Conservation (phyloP, 2,888 invertebrate genomes). For the Hofmannophila pseudospretella region DNA sequence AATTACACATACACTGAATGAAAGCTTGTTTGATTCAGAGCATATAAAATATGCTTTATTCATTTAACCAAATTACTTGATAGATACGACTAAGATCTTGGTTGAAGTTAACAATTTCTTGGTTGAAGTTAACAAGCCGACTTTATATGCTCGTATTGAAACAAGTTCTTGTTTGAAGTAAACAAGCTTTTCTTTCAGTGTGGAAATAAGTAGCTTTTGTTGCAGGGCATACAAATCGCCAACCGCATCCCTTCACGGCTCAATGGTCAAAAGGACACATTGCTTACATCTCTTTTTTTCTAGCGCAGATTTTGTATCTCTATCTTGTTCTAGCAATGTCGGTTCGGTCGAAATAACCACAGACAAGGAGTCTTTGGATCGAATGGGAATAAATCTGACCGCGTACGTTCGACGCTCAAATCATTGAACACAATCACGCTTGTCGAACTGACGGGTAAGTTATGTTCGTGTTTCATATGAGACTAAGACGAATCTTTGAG, state of each 20-base stretch:
- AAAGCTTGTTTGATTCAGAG: too few species aligned
- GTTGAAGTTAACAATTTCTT: too few species aligned
- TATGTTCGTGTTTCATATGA: background rate
- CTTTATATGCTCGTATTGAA: too few species aligned
- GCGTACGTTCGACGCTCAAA: conserved; percentile 18
- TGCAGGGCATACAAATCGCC: too few species aligned
- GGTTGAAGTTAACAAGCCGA: too few species aligned
- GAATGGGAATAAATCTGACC: conserved; percentile 38
- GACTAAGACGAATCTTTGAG: background rate
- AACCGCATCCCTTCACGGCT: conserved; percentile 33
- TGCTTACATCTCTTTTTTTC: conserved; percentile 23
- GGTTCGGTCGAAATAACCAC: conserved; percentile 40
- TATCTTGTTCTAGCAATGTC: conserved; percentile 27
- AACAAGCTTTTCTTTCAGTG: too few species aligned
- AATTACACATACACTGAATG: too few species aligned
- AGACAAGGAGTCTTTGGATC: conserved; percentile 28
- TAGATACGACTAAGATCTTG: too few species aligned
- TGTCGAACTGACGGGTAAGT: conserved; percentile 20
- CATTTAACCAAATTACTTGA: too few species aligned
- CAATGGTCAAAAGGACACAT: conserved; percentile 35
- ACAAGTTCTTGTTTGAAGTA: too few species aligned
- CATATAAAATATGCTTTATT: too few species aligned
- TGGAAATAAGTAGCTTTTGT: too few species aligned
- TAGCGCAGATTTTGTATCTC: conserved; percentile 20
- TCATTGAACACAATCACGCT: conserved; percentile 24